Conservation (phyloP, 2,888 invertebrate genomes). For the Plagodis pulveraria region DNA sequence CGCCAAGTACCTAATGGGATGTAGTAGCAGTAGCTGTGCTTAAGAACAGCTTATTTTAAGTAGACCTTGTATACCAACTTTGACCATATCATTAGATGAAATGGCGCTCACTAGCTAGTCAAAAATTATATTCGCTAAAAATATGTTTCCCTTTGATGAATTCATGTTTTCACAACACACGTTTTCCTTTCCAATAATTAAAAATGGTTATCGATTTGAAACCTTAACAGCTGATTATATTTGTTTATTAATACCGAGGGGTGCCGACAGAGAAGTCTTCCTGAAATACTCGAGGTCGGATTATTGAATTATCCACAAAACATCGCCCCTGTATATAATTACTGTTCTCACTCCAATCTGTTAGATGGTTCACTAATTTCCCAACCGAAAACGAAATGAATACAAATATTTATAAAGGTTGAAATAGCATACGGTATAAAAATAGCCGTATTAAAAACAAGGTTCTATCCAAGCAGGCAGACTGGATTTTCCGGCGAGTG, state of each 20-base stretch:
- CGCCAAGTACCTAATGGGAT: too few relatives aligned
- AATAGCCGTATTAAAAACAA: slow-evolving; percentile 59
- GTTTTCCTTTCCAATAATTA: too few relatives aligned
- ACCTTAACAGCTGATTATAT: slow-evolving; percentile 15
- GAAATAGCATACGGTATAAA: slow-evolving; percentile 44
- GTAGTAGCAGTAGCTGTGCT: too few relatives aligned
- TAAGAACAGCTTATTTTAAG: too few relatives aligned
- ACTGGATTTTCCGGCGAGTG: slow-evolving; percentile 70
- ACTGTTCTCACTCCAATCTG: slow-evolving; percentile 72
- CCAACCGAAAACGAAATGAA: slow-evolving; percentile 2
- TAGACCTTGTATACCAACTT: too few relatives aligned
- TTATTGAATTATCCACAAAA: slow-evolving; percentile 83
- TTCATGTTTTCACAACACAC: too few relatives aligned
- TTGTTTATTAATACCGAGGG: slow-evolving; percentile 17
- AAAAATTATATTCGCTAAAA: too few relatives aligned
- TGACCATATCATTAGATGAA: too few relatives aligned
- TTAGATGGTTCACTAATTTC: slow-evolving; percentile 48
- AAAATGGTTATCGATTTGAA: background rate
- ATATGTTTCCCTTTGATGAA: too few relatives aligned
- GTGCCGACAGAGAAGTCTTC: slow-evolving; percentile 47
- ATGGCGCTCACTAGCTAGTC: too few relatives aligned
- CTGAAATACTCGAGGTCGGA: slow-evolving; percentile 67
- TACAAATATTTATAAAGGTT: slow-evolving; percentile 10
- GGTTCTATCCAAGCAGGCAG: slow-evolving; percentile 44
- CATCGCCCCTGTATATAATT: slow-evolving; percentile 77